phyloP scores from a whole-genome alignment of 2,888 invertebrate genomes.

The Girardia tigrina region DNA sequence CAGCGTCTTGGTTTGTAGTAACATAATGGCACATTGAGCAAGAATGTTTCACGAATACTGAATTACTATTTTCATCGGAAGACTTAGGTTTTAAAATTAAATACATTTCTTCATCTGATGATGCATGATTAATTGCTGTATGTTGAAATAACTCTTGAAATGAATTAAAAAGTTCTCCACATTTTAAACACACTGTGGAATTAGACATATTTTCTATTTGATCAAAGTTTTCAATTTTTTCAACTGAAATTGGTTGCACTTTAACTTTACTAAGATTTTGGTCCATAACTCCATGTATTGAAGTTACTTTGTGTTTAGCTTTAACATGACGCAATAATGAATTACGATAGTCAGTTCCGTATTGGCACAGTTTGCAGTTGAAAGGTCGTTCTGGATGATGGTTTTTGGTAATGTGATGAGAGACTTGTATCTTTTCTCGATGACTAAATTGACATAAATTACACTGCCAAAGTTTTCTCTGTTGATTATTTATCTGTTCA shows the following conservation, averaged over 20 bases:
- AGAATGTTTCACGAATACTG: neutral
- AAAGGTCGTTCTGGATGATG: conserved; percentile 38
- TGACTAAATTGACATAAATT: conserved; percentile 17
- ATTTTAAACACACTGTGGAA: neutral
- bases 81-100: neutral
- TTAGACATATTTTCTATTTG: neutral
- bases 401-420: conserved; percentile 21
- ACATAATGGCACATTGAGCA: neutral
- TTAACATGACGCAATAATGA: conserved; percentile 46
- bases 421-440: neutral
- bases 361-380: conserved; percentile 46
- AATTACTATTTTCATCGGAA: neutral
- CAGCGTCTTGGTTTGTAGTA: neutral
- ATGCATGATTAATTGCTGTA: neutral
- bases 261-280: conserved; percentile 24
- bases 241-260: neutral
- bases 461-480: conserved; percentile 16
- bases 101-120: neutral
- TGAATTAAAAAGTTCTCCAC: neutral
- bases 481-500: neutral
- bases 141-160: neutral
- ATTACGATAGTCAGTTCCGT: conserved; percentile 48
- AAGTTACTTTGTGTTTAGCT: conserved; percentile 42
- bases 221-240: neutral
- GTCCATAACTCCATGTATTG: conserved; percentile 43